Base-by-base conservation (phyloP, 2,888 invertebrate genomes). In the Selenia dentaria region DNA sequence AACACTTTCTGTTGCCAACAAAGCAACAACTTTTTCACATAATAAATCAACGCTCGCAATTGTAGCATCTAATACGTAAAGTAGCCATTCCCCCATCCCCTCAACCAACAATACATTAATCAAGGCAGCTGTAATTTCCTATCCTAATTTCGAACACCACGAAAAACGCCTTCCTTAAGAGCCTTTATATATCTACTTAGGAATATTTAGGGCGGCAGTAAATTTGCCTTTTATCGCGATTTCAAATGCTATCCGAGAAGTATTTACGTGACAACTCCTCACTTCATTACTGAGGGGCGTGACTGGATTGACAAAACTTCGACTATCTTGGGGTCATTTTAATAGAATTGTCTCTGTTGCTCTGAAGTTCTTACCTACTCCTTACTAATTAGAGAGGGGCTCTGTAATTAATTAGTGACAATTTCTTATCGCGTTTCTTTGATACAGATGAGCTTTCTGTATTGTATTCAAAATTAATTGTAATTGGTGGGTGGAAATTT, bases 151-250 rank as follows among this genome's bases (percentile, higher is more conserved):
- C 54, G 46, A 59, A 57, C 51, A 57, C 51, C 53, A 55, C 54
- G 57, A 59, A 50, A 51, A 57, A 54, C 57, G 57, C 57, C 54
- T 51, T 57, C 45, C 49, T 37, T 51, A 45, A 51, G 46, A 47
- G 51, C 51, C 47, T 47, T 50, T 48, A 52, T 50, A 42, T 52
- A 53, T 43, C 52, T 59, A 54, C 68, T 68, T 68, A 63, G 56
- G 60, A 65, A 64, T 70, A 74, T 72, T 78, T 77, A 76, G 71
- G 74, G 61, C 62, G 63, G 70, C 70, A 70, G 71, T 84, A 84
- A 84, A 84, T 85, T 79, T 73, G 57, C 70, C 70, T 77, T 82
- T 78, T 84, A 84, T 85, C 83, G 75, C 74, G 79, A 83, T 83
- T 79, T 75, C 74, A 69, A 82, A 81, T 77, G 75, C 76, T 75